Evolutionary conservation across 2,113 vertebrate genomes (phyloP).

Genomic region (Hippocampus guttulatus): DNA sequence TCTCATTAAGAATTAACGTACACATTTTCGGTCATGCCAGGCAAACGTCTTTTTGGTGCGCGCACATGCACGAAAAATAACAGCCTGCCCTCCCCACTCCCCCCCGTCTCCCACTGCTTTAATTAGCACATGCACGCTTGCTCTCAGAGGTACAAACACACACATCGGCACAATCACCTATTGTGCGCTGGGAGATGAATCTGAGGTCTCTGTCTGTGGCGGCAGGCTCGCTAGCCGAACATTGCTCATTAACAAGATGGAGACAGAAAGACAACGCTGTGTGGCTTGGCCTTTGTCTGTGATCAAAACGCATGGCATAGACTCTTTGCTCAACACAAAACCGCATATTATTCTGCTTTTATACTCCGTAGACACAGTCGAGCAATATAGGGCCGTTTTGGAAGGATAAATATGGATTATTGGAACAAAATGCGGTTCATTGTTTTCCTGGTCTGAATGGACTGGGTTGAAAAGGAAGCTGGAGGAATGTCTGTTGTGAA

Average conservation of each 20-base stretch:
- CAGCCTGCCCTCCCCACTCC: slow-evolving; percentile 55
- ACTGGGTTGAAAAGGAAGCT: slow-evolving; percentile 56
- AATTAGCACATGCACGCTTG: slow-evolving; percentile 65
- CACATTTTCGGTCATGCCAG: slow-evolving; percentile 69
- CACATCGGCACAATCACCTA: slow-evolving; percentile 60
- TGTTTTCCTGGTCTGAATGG: slow-evolving; percentile 64
- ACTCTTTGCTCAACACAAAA: slow-evolving; percentile 56
- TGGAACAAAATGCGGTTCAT: slow-evolving; percentile 52
- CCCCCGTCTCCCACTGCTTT: slow-evolving; percentile 66
- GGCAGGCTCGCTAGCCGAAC: slow-evolving; percentile 61
- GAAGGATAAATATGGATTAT: slow-evolving; percentile 62
- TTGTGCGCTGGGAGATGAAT: slow-evolving; percentile 75
- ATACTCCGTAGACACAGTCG: slow-evolving; percentile 59
- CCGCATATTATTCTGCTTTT: slow-evolving; percentile 67
- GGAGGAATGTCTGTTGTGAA: slow-evolving; percentile 60
- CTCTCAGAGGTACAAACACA: slow-evolving; percentile 56
- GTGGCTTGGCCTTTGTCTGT: slow-evolving; percentile 71
- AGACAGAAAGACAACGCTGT: slow-evolving; percentile 67
- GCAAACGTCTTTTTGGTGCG: slow-evolving; percentile 57
- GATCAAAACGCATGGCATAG: slow-evolving; percentile 66
- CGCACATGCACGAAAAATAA: slow-evolving; percentile 53
- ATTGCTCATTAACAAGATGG: slow-evolving; percentile 72
- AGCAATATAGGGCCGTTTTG: slow-evolving; percentile 44
- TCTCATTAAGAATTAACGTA: slow-evolving; percentile 83
- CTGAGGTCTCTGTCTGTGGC: slow-evolving; percentile 72